phyloP scores from a whole-genome alignment of 2,113 vertebrate genomes.

The Andinoacara biseriatus region DNA sequence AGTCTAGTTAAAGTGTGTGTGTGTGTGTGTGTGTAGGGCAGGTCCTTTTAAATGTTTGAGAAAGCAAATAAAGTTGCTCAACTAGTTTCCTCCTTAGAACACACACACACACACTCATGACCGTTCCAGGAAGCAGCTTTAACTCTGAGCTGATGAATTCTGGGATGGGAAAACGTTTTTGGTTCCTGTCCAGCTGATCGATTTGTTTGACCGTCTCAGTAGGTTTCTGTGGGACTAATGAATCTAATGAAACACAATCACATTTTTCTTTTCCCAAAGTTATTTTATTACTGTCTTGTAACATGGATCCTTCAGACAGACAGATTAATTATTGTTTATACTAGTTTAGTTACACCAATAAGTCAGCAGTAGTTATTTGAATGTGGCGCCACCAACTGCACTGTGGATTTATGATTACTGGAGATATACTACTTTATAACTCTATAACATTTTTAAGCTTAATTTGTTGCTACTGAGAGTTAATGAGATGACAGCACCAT shows the following conservation, averaged over 20 bases:
- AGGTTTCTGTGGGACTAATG: not conserved
- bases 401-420: not conserved
- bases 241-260: not conserved
- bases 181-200: not conserved
- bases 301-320: not conserved
- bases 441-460: not conserved
- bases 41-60: constrained; percentile 64
- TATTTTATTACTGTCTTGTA: constrained; percentile 23
- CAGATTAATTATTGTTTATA: constrained; percentile 15
- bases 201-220: not conserved
- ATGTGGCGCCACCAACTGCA: not conserved
- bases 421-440: not conserved
- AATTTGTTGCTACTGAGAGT: not conserved
- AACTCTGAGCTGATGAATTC: not conserved
- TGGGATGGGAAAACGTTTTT: not conserved
- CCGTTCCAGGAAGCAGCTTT: not conserved
- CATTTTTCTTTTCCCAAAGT: not conserved
- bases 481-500: not conserved
- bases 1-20: constrained; percentile 9
- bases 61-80: constrained; percentile 67
- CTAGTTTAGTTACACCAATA: constrained; percentile 12
- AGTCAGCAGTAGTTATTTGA: not conserved
- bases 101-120: not conserved
- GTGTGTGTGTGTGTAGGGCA: constrained; percentile 49
- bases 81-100: constrained; percentile 57